A percentile compares a stretch with the other conserved stretches of the same genome.
Evolutionary conservation across 1,140 invertebrate genomes (phyloP).

Genomic region (Popillia japonica): DNA sequence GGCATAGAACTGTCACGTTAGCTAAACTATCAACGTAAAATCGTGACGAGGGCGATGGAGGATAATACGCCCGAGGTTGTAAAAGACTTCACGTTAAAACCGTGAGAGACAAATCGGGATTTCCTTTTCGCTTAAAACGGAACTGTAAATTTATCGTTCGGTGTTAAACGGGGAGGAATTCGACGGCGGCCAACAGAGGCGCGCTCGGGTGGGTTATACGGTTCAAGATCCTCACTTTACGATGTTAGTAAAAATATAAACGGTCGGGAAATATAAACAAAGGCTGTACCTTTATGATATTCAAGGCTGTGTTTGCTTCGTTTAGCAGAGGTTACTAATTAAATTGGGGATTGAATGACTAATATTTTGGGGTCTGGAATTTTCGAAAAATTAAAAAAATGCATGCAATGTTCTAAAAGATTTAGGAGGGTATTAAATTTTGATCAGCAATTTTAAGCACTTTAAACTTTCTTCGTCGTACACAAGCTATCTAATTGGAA

Average conservation of each 20-base stretch:
- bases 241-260: neutral
- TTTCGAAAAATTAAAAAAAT: too few relatives aligned
- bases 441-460: too few relatives aligned
- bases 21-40: constrained; percentile 15
- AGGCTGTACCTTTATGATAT: neutral
- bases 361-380: too few relatives aligned
- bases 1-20: neutral
- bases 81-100: neutral
- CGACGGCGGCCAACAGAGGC: neutral
- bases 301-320: neutral
- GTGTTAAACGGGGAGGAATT: neutral
- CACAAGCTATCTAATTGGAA: too few relatives aligned
- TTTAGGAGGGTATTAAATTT: too few relatives aligned
- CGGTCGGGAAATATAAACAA: neutral
- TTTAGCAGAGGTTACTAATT: neutral
- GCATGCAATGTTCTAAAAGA: too few relatives aligned
- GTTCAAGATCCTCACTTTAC: neutral
- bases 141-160: neutral
- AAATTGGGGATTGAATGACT: neutral
- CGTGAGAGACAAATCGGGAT: constrained; percentile 1
- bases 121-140: neutral
- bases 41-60: neutral
- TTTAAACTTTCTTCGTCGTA: too few relatives aligned
- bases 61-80: neutral
- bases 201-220: neutral